These are phyloP conservation scores for Geodia barretti DNA, from an alignment of 37 sponge, comb jelly and placozoan genomes.

Conservation along the genomic window DNA sequence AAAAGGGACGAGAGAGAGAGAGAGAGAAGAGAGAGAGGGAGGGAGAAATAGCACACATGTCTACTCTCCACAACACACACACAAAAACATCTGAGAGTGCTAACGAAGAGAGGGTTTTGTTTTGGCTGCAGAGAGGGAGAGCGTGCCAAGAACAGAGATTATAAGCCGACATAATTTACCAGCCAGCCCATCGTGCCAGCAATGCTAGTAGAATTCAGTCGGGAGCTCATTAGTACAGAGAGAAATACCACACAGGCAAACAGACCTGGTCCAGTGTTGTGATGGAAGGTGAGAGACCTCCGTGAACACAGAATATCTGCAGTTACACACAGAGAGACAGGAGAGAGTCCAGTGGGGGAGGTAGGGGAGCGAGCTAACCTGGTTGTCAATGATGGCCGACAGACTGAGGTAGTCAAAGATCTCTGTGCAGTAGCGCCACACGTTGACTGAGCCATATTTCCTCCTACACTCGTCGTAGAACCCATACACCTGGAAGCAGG, in stretches of 20 bases:
- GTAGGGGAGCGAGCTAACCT: slow-evolving; percentile 47
- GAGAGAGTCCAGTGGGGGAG: neutral
- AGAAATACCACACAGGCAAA: too few species aligned
- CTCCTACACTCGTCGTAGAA: slow-evolving; percentile 99
- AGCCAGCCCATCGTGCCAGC: too few species aligned
- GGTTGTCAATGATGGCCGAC: slow-evolving; percentile 96
- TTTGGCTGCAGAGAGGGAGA: too few species aligned
- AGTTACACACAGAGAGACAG: too few species aligned
- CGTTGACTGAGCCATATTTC: slow-evolving; percentile 98
- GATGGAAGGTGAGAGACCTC: slow-evolving; percentile 99
- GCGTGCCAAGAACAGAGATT: too few species aligned
- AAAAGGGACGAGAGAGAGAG: neutral
- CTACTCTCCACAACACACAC: neutral
- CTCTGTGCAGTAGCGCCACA: slow-evolving; percentile 99
- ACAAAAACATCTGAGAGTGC: neutral
- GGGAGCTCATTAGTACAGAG: too few species aligned
- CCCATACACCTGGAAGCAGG: slow-evolving; percentile 87
- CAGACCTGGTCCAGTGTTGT: slow-evolving; percentile 94
- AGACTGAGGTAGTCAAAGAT: slow-evolving; percentile 99
- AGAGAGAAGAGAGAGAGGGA: neutral
- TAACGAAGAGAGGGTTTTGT: too few species aligned
- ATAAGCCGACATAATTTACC: too few species aligned
- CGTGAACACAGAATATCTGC: slow-evolving; percentile 99
- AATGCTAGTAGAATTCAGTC: too few species aligned
- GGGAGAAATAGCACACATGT: neutral